A percentile compares a stretch with the other conserved stretches of the same genome.
Conservation (phyloP, 2,888 invertebrate genomes). For the Epistrophe grossulariae region DNA sequence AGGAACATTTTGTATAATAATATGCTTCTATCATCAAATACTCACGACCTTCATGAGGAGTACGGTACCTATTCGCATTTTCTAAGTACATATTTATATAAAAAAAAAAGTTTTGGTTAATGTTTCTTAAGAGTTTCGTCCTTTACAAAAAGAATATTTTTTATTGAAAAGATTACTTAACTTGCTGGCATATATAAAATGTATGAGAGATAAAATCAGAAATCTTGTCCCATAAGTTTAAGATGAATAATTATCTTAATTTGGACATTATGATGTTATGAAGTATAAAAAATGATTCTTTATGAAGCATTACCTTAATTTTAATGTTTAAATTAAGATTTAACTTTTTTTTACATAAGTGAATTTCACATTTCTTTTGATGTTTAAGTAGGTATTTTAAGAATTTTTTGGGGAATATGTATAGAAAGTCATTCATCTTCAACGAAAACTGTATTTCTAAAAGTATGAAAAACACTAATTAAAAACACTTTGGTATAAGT, state of each 20-base stretch:
- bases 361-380: too few species aligned
- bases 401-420: too few species aligned
- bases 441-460: too few species aligned
- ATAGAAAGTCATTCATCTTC: too few species aligned
- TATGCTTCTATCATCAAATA: background rate
- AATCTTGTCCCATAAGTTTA: background rate
- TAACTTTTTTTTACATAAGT: too few species aligned
- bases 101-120: constrained; percentile 8
- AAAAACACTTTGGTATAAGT: too few species aligned
- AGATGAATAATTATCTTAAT: background rate
- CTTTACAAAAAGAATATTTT: background rate
- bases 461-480: too few species aligned
- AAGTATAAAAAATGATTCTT: background rate
- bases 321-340: background rate
- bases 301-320: background rate
- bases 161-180: background rate
- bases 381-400: too few species aligned
- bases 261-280: background rate
- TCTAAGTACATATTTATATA: background rate
- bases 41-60: background rate
- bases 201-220: background rate
- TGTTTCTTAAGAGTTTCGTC: background rate
- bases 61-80: background rate
- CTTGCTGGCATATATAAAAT: background rate
- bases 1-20: background rate